Evolutionary conservation across 2,113 vertebrate genomes (phyloP).

Genomic region (Coregonus clupeaformis): DNA sequence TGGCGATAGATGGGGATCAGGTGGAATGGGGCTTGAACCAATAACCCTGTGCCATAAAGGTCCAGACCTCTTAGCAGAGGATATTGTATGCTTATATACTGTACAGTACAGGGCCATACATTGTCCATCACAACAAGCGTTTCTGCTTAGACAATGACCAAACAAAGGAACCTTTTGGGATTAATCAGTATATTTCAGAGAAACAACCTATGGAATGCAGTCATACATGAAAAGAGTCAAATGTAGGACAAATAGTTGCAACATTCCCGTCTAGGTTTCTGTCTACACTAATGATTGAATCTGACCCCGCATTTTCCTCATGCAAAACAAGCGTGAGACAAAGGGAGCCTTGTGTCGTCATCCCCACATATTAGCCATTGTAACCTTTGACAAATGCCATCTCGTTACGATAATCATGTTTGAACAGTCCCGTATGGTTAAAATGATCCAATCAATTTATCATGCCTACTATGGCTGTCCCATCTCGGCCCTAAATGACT

Average conservation of each 20-base stretch:
- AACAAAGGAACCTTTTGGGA: background rate
- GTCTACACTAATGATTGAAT: constrained; percentile 17
- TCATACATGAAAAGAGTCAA: background rate
- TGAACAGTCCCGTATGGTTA: constrained; percentile 69
- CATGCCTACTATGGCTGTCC: constrained; percentile 16
- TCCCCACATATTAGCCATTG: background rate
- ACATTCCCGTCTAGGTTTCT: constrained; percentile 7
- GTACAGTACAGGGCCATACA: too few relatives aligned
- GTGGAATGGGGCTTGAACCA: too few relatives aligned
- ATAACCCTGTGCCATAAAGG: background rate
- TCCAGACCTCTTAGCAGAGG: background rate
- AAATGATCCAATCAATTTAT: constrained; percentile 71
- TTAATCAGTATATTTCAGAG: background rate
- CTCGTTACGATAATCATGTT: constrained; percentile 59
- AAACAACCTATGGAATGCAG: background rate
- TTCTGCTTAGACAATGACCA: background rate
- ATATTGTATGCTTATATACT: background rate
- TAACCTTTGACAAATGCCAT: constrained; percentile 56
- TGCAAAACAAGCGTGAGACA: constrained; percentile 40
- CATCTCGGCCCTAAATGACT: constrained; percentile 16
- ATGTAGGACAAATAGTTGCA: background rate
- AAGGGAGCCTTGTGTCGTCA: constrained; percentile 49
- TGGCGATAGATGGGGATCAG: background rate
- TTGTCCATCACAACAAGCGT: background rate
- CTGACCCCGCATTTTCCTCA: background rate